Conservation (phyloP, 2,113 vertebrate genomes). For the Psammodynastes pulverulentus region DNA sequence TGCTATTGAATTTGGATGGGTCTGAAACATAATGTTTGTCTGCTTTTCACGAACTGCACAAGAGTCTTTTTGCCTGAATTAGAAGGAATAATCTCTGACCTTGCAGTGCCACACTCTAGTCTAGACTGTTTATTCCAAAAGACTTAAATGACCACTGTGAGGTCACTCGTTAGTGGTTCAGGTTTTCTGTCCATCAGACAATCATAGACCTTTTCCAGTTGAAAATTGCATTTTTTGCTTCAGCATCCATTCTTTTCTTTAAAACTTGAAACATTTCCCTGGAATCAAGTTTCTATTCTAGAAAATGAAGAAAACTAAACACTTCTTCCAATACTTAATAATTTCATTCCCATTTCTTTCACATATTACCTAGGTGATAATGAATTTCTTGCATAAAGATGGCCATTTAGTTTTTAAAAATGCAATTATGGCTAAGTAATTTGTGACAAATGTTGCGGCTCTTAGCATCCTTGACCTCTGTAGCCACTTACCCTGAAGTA, state of each 20-base stretch:
- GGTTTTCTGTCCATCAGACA: background rate
- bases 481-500: background rate
- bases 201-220: background rate
- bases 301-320: background rate
- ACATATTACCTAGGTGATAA: background rate
- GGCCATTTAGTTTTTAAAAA: background rate
- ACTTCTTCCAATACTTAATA: background rate
- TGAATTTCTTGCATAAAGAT: background rate
- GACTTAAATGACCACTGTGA: background rate
- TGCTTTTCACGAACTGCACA: background rate
- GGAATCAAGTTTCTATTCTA: background rate
- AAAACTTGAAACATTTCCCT: background rate
- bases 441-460: background rate
- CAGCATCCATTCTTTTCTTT: background rate
- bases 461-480: background rate
- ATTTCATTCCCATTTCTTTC: background rate
- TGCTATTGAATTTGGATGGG: background rate
- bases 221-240: background rate
- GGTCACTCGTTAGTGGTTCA: background rate
- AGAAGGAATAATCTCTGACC: background rate
- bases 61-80: background rate
- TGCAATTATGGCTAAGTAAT: background rate
- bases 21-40: background rate
- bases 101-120: background rate
- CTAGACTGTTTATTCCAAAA: background rate